Evolutionary conservation across 2,888 invertebrate species (phyloP).

Genomic region (Eristalis intricaria): DNA sequence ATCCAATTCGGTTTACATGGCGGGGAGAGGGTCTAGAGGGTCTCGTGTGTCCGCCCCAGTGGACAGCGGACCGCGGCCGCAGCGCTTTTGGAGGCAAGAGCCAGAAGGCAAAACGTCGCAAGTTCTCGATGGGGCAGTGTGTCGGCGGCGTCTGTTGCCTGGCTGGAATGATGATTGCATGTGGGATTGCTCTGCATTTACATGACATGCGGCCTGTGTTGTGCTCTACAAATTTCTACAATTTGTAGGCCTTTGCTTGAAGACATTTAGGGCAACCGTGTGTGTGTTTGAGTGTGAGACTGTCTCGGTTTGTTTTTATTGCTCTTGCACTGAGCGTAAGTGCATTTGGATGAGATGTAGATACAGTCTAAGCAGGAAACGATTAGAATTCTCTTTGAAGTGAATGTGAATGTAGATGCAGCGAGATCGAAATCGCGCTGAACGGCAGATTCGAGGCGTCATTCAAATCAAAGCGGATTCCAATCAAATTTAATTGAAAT

Average conservation of each 20-base stretch:
- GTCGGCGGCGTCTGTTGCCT: neutral
- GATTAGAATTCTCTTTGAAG: constrained; percentile 6
- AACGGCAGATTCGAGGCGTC: neutral
- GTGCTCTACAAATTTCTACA: neutral
- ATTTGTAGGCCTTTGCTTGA: constrained; percentile 1
- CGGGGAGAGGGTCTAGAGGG: too few relatives aligned
- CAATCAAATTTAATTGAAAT: neutral
- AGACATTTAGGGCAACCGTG: constrained; percentile 14
- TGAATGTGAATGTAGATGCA: neutral
- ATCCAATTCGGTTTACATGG: constrained; percentile 32
- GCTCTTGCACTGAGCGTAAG: neutral
- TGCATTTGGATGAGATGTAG: neutral
- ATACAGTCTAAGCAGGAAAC: constrained; percentile 24
- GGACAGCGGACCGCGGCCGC: neutral
- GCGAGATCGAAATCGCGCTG: neutral
- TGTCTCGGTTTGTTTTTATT: neutral
- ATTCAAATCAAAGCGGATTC: neutral
- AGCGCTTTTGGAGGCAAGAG: neutral
- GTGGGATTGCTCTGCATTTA: constrained; percentile 41
- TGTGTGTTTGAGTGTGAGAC: neutral
- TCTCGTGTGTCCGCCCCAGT: too few relatives aligned
- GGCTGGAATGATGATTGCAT: constrained; percentile 18
- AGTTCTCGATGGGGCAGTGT: neutral
- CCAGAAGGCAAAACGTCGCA: neutral
- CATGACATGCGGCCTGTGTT: constrained; percentile 13